Evolutionary conservation across 2,888 invertebrate genomes (phyloP), one percentile per base, ranked within the genome.

Genomic region (Anarsia innoxiella): DNA sequence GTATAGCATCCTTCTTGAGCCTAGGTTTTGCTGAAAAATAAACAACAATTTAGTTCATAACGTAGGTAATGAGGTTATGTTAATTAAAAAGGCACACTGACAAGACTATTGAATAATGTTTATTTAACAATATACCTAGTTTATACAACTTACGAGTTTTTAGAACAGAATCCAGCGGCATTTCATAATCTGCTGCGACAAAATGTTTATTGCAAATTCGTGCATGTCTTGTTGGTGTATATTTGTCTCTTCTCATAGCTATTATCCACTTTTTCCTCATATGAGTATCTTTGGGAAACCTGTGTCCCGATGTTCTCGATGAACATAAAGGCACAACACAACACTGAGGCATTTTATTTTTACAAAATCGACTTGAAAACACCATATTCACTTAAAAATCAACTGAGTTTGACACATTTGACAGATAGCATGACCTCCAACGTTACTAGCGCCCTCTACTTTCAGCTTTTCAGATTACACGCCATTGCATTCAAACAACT

Each of bases 1-100:
- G 12, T 12, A 29, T 12, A 12, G 29, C 29, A 29, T 29, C 29
- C 29, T 29, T 29, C 29, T 29, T 29, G 12, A 29, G 29, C 12
- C 29, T 10, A 29, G 29, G 29, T 29, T 29, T 29, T 12, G 29
- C 29, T 29, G 29, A 12, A 10, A 29, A 29, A 12, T 8, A 29
- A 29, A 29, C 29, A 12, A 29, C 10, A 29, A 29, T 29, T 12
- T 9, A 29, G 29, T 12, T 29, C 29, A 29, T 12, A 29, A 29
- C 29, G 11, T 2, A 29, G n/a, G n/a, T n/a, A 29, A 12, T 19
- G 19, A 19, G 19, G 19, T 19, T 19, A 19, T 19, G 19, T 19
- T 19, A 19, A n/a, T n/a, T n/a, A n/a, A n/a, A n/a, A n/a, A n/a
- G n/a, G n/a, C n/a, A n/a, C n/a, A n/a, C n/a, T n/a, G n/a, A n/a